Percentiles rank a stretch among this genome's conserved stretches.
These are phyloP conservation scores for Pantala flavescens DNA, from an alignment of 1,140 invertebrate genomes.

Conservation along the genomic window DNA sequence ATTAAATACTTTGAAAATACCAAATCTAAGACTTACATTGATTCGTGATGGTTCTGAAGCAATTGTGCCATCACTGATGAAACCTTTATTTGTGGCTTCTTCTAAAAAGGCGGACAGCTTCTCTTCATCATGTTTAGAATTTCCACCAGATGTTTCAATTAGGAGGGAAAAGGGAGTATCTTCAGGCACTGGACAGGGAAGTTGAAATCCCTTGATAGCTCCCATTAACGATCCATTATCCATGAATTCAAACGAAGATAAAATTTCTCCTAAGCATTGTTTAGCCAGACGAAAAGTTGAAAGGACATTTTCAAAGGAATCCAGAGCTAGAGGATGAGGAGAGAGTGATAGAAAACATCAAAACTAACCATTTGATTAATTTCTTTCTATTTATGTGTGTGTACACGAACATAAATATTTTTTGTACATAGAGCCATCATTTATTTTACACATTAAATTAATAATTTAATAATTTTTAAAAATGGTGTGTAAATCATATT, in stretches of 20 bases:
- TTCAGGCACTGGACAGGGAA: slow-evolving; percentile 38
- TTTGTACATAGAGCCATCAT: no score
- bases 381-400: no score
- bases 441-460: no score
- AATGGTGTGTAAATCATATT: no score
- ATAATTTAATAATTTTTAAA: no score
- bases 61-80: slow-evolving; percentile 73
- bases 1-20: no score
- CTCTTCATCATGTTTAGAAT: slow-evolving; percentile 70
- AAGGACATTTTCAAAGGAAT: slow-evolving; percentile 65
- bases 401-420: no score
- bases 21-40: slow-evolving; percentile 38
- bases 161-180: slow-evolving; percentile 79
- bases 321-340: slow-evolving; percentile 43
- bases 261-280: slow-evolving; percentile 67
- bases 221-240: slow-evolving; percentile 52
- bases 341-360: background rate
- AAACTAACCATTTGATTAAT: no score
- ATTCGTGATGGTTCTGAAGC: slow-evolving; percentile 69
- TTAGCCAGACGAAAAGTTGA: slow-evolving; percentile 62
- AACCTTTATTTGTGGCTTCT: slow-evolving; percentile 52
- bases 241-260: slow-evolving; percentile 91
- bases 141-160: slow-evolving; percentile 82
- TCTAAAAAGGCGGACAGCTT: slow-evolving; percentile 74
- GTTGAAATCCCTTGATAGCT: slow-evolving; percentile 42